phyloP scores from a whole-genome alignment of 1,140 invertebrate genomes.

The Drosophila kohkoa region DNA sequence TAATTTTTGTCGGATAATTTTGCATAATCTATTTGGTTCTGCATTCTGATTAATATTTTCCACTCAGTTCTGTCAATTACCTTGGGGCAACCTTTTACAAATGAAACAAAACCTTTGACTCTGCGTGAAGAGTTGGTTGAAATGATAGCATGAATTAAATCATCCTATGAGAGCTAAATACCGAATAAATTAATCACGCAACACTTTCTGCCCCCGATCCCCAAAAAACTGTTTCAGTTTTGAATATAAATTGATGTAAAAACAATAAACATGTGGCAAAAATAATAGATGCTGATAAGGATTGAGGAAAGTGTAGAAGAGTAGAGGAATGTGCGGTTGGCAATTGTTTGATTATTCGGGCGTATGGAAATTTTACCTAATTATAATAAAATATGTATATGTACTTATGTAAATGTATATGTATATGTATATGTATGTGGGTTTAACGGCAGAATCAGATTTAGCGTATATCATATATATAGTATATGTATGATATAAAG shows the following conservation, averaged over 20 bases:
- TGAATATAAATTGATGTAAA: conserved; percentile 30
- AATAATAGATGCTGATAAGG: background rate
- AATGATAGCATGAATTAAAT: conserved; percentile 11
- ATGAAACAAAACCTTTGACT: background rate
- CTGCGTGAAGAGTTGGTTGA: no score
- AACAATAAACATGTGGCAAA: conserved; percentile 19
- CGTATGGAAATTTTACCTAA: conserved; percentile 40
- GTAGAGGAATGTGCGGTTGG: conserved; percentile 1
- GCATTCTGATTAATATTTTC: conserved; percentile 16
- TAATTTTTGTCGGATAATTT: background rate
- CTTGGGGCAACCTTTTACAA: background rate
- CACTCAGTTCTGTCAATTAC: conserved; percentile 26
- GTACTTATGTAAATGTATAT: conserved; percentile 25
- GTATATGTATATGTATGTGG: conserved; percentile 19
- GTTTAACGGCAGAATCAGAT: conserved; percentile 11
- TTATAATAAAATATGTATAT: conserved; percentile 38
- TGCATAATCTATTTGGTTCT: conserved; percentile 1
- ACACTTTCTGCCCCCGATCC: background rate
- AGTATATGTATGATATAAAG: conserved; percentile 21
- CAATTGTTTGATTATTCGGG: conserved; percentile 17
- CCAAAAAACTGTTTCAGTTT: background rate
- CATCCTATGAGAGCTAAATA: background rate
- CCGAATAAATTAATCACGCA: conserved; percentile 17
- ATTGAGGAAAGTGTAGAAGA: background rate
- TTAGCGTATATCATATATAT: conserved; percentile 11